Evolutionary conservation across 2,113 vertebrate genomes (phyloP).

Genomic region (Brachyistius frenatus): DNA sequence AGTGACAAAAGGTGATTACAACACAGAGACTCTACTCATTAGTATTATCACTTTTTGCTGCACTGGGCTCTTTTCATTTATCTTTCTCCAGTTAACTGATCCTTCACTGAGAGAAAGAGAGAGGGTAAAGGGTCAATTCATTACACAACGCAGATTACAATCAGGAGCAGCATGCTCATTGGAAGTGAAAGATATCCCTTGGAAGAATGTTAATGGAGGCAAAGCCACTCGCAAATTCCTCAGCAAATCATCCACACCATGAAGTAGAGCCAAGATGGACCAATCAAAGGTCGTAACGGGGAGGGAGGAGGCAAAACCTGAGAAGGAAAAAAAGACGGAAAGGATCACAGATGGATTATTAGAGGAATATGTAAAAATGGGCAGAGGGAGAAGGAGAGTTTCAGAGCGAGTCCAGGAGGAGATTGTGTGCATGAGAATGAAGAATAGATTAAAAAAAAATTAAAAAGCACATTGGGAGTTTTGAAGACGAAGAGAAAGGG

Average conservation of each 20-base stretch:
- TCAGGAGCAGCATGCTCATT: conserved; percentile 54
- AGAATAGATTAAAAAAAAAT: conserved; percentile 15
- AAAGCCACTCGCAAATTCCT: conserved; percentile 54
- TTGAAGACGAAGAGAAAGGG: conserved; percentile 10
- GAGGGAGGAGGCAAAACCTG: conserved; percentile 18
- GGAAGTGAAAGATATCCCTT: conserved; percentile 74
- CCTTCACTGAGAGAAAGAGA: conserved; percentile 27
- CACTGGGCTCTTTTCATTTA: background rate
- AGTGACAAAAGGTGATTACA: conserved; percentile 10
- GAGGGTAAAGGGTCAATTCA: conserved; percentile 42
- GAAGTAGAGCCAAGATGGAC: conserved; percentile 24
- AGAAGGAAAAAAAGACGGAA: background rate
- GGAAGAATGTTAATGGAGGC: conserved; percentile 80
- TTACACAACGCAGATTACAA: conserved; percentile 76
- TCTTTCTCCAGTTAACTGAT: conserved; percentile 28
- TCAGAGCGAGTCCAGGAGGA: background rate
- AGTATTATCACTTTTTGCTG: background rate
- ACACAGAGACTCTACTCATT: background rate
- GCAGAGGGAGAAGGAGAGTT: conserved; percentile 8
- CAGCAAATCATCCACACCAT: conserved; percentile 46
- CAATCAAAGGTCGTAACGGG: conserved; percentile 30
- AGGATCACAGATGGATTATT: conserved; percentile 9
- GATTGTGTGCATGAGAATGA: conserved; percentile 11
- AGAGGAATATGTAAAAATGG: conserved; percentile 1
- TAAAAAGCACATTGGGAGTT: conserved; percentile 15